Percentiles rank a stretch among this genome's conserved stretches.
Evolutionary conservation across 2,797 vertebrate species (phyloP).

Genomic region (Fratercula arctica): DNA sequence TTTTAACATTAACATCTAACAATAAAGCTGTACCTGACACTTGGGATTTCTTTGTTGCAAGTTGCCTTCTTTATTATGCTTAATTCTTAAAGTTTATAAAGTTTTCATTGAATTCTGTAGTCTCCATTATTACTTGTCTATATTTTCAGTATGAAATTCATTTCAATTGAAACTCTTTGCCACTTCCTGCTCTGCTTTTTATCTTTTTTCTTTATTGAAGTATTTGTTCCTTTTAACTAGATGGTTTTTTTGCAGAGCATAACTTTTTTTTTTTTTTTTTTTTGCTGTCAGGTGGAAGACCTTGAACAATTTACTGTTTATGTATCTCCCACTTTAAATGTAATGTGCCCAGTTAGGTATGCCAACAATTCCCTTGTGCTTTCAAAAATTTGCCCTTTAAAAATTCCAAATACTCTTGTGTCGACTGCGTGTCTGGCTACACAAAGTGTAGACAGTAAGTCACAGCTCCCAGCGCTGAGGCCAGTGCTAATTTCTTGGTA

Average conservation of each 20-base stretch:
- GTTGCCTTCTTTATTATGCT: slow-evolving; percentile 41
- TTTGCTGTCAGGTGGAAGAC: neutral
- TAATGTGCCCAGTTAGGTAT: neutral
- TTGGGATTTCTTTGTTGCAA: slow-evolving; percentile 45
- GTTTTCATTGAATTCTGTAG: slow-evolving; percentile 36
- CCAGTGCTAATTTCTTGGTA: neutral
- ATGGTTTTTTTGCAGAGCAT: neutral
- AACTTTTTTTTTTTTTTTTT: neutral
- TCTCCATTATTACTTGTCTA: slow-evolving; percentile 20
- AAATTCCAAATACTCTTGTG: neutral
- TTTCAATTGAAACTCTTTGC: neutral
- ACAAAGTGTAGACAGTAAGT: neutral
- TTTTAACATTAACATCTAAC: slow-evolving; percentile 18
- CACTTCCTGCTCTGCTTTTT: neutral
- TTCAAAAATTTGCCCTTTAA: neutral
- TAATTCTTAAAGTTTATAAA: slow-evolving; percentile 34
- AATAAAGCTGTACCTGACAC: neutral
- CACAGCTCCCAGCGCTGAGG: neutral
- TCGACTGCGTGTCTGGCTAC: neutral
- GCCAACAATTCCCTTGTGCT: neutral
- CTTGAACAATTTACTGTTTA: neutral
- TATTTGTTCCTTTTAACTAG: neutral
- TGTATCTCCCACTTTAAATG: neutral
- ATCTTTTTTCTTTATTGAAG: neutral
- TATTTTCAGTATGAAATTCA: neutral